Percentiles rank a stretch among this genome's conserved stretches.
Evolutionary conservation across 1,140 invertebrate species (phyloP).

Genomic region (Probaryconus sp.): DNA sequence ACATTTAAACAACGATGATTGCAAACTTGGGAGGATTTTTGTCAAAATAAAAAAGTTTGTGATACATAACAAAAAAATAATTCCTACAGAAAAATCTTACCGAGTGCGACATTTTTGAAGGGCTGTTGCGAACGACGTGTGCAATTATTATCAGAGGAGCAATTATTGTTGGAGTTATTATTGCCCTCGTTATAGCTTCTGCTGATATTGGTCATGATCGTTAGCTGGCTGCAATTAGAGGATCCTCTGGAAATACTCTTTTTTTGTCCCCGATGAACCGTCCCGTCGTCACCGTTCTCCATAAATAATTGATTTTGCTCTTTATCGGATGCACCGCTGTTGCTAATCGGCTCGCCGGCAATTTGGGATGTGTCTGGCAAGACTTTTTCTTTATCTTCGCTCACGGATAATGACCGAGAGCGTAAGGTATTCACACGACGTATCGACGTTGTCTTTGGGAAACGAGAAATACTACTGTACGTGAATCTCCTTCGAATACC

Average conservation of each 20-base stretch:
- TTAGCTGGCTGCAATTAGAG: slow-evolving; percentile 73
- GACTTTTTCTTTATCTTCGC: slow-evolving; percentile 69
- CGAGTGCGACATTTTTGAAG: slow-evolving; percentile 63
- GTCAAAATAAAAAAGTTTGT: neutral
- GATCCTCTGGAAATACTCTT: slow-evolving; percentile 62
- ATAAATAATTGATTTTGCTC: slow-evolving; percentile 23
- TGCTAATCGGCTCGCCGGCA: slow-evolving; percentile 8
- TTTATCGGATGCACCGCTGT: slow-evolving; percentile 23
- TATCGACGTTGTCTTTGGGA: slow-evolving; percentile 55
- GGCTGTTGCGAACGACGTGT: slow-evolving; percentile 46
- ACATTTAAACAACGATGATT: neutral
- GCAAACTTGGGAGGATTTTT: neutral
- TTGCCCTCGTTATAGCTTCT: slow-evolving; percentile 66
- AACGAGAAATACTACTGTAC: slow-evolving; percentile 70
- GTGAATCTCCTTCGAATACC: slow-evolving; percentile 57
- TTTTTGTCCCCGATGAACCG: slow-evolving; percentile 2
- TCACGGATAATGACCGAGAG: slow-evolving; percentile 66
- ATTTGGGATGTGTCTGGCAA: slow-evolving; percentile 6
- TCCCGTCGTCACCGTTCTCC: slow-evolving; percentile 11
- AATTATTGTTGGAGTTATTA: slow-evolving; percentile 51
- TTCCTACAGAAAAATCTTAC: no score
- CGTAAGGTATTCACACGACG: slow-evolving; percentile 46
- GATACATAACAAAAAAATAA: slow-evolving; percentile 2
- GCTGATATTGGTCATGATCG: slow-evolving; percentile 71
- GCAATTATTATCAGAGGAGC: slow-evolving; percentile 41